Conservation (phyloP, 1,140 invertebrate genomes). For the Drosophila aff. region DNA sequence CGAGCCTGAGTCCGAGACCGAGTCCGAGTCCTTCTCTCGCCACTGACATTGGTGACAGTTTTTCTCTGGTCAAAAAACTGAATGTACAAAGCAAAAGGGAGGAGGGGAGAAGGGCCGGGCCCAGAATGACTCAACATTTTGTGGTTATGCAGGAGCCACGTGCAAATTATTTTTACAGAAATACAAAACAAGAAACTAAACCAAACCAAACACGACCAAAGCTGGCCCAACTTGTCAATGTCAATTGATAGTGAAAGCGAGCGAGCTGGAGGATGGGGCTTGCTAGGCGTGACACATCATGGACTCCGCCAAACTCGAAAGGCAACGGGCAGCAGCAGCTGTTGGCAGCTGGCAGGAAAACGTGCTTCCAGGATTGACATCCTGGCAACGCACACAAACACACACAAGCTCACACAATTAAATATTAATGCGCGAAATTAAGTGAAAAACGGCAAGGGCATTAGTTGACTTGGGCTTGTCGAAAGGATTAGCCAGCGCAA, state of each 20-base stretch:
- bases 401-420: constrained; percentile 58
- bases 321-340: constrained; percentile 57
- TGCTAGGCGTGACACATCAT: constrained; percentile 45
- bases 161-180: constrained; percentile 68
- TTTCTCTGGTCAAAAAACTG: constrained; percentile 67
- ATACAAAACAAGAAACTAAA: constrained; percentile 22
- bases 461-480: constrained; percentile 39
- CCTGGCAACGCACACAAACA: constrained; percentile 5
- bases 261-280: neutral
- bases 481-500: constrained; percentile 66
- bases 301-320: constrained; percentile 16
- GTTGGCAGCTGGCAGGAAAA: constrained; percentile 65
- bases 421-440: constrained; percentile 79
- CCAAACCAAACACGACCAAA: constrained; percentile 14
- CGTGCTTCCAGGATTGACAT: constrained; percentile 52
- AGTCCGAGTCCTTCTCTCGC: neutral
- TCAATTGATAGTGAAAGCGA: constrained; percentile 71
- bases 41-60: constrained; percentile 71
- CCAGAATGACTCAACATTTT: constrained; percentile 76
- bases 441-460: constrained; percentile 67
- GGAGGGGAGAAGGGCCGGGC: constrained; percentile 2
- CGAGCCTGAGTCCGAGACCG: constrained; percentile 3
- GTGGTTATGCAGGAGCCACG: constrained; percentile 76
- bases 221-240: constrained; percentile 67
- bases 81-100: constrained; percentile 32